Evolutionary conservation across 2,888 invertebrate genomes (phyloP).

Genomic region (Ochropleura plecta): DNA sequence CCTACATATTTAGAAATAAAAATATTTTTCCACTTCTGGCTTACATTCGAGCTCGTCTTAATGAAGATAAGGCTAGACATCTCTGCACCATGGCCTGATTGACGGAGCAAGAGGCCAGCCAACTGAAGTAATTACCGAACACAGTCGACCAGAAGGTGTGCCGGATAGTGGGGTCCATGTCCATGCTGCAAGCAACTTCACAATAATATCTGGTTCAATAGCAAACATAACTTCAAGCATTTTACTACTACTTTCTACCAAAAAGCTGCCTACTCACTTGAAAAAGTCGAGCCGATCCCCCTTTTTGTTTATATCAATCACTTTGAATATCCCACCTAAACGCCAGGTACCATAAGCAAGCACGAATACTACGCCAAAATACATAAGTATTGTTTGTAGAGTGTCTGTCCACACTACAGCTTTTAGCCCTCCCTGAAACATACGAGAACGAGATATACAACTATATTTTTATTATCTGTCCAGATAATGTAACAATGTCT

Average conservation of each 20-base stretch:
- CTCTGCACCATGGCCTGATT: slow-evolving; percentile 97
- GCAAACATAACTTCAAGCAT: not conserved
- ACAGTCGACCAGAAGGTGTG: slow-evolving; percentile 96
- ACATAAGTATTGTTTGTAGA: slow-evolving; percentile 94
- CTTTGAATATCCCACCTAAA: slow-evolving; percentile 92
- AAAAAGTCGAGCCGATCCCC: slow-evolving; percentile 93
- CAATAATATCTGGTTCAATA: not conserved
- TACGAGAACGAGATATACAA: slow-evolving; percentile 22
- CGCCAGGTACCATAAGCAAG: slow-evolving; percentile 92
- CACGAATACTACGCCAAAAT: slow-evolving; percentile 92
- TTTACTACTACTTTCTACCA: not conserved
- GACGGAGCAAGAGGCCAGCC: slow-evolving; percentile 95
- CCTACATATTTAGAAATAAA: not conserved
- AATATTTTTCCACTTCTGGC: slow-evolving; percentile 64
- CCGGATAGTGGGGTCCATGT: slow-evolving; percentile 93
- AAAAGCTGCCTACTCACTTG: slow-evolving; percentile 89
- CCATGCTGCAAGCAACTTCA: slow-evolving; percentile 90
- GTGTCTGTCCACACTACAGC: slow-evolving; percentile 96
- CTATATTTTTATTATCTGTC: slow-evolving; percentile 30
- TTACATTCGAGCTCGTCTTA: slow-evolving; percentile 93
- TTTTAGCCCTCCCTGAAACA: slow-evolving; percentile 93
- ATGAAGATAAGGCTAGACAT: slow-evolving; percentile 94
- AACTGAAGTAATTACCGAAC: slow-evolving; percentile 94
- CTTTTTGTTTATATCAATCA: slow-evolving; percentile 91
- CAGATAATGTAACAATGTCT: slow-evolving; percentile 54